These are phyloP conservation scores for Pogonus chalceus DNA, from an alignment of 1,140 invertebrate genomes.

Conservation along the genomic window DNA sequence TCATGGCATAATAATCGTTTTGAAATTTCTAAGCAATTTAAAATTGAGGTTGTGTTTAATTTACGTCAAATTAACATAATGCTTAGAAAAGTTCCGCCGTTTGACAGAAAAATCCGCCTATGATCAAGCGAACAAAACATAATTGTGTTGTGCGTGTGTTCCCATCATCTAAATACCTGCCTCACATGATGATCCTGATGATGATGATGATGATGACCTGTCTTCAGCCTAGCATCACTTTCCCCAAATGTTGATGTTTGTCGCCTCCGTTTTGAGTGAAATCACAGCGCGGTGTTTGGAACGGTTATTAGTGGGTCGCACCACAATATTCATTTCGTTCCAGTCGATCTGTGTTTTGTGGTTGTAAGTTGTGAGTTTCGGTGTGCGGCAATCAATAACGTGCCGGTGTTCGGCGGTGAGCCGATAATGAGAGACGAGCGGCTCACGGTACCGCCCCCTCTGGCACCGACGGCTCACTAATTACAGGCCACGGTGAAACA, in stretches of 20 bases:
- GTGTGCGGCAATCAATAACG: not conserved
- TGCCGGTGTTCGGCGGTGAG: conserved; percentile 1
- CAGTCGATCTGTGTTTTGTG: not conserved
- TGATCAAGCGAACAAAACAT: no score
- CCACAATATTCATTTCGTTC: no score
- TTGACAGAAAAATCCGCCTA: no score
- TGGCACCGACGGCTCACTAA: conserved; percentile 1
- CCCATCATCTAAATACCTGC: no score
- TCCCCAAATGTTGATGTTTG: conserved; percentile 10
- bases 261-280: conserved; percentile 23
- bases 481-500: not conserved
- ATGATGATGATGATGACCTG: not conserved
- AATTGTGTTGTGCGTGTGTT: no score
- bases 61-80: no score
- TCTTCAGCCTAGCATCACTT: no score
- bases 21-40: no score
- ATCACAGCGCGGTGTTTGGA: conserved; percentile 15
- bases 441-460: not conserved
- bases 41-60: no score
- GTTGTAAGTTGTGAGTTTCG: not conserved
- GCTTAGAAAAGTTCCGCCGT: no score
- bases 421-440: conserved; percentile 8
- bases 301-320: not conserved
- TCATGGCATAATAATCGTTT: no score
- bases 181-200: not conserved